Evolutionary conservation across 2,888 invertebrate genomes (phyloP).

Genomic region (Harpagoxenus sublaevis): DNA sequence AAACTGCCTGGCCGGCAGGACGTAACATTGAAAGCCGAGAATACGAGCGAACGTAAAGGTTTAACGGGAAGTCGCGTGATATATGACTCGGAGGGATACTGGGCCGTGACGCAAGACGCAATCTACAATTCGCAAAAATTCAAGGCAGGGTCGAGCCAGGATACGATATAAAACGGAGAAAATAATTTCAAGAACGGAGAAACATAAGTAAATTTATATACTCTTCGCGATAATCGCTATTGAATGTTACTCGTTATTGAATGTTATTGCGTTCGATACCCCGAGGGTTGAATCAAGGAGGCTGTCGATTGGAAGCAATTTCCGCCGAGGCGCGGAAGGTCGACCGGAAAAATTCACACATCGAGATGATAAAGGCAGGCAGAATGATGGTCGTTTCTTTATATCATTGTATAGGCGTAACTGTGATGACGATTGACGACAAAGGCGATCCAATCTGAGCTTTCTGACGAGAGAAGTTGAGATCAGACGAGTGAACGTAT

Average conservation of each 20-base stretch:
- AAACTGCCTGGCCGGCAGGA: conserved; percentile 12
- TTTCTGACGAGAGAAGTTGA: not conserved
- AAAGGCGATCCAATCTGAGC: not conserved
- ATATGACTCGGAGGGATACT: conserved; percentile 14
- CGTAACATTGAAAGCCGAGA: conserved; percentile 24
- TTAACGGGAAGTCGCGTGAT: conserved; percentile 46
- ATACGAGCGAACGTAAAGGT: conserved; percentile 38
- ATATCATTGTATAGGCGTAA: not conserved
- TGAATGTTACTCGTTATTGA: not conserved
- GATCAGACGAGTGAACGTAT: not conserved
- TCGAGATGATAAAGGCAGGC: conserved; percentile 33
- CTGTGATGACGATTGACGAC: not conserved
- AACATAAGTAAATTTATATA: not conserved
- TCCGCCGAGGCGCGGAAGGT: conserved; percentile 40
- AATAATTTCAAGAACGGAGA: not conserved
- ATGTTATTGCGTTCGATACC: conserved; percentile 16
- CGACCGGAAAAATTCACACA: conserved; percentile 55
- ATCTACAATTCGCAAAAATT: conserved; percentile 13
- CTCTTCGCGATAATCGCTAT: not conserved
- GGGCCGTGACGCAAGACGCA: not conserved
- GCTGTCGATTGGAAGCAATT: conserved; percentile 29
- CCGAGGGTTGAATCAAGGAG: conserved; percentile 8
- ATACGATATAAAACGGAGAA: not conserved
- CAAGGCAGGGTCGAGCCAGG: not conserved
- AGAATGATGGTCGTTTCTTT: not conserved